Conservation (phyloP, 1,140 invertebrate species). For the Rhagoletis zephyria region DNA sequence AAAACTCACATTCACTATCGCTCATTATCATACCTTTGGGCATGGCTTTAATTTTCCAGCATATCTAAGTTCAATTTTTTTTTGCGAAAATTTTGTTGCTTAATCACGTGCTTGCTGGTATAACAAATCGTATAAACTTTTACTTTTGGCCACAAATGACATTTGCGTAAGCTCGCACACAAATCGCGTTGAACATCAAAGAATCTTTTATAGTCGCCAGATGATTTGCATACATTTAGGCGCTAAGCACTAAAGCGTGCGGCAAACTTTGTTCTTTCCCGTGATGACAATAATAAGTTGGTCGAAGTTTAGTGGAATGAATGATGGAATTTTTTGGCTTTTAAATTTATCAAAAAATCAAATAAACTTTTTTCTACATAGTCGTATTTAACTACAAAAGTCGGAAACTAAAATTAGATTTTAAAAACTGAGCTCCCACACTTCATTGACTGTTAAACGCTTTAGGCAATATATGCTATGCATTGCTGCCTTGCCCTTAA, state of each 20-base stretch:
- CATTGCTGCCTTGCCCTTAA: too few species aligned
- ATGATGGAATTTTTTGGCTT: too few species aligned
- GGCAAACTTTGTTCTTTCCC: neutral
- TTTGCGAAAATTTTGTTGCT: neutral
- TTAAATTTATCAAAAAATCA: too few species aligned
- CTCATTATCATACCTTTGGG: conserved; percentile 23
- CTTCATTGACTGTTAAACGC: too few species aligned
- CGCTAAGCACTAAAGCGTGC: neutral
- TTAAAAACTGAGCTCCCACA: too few species aligned
- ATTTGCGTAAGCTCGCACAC: neutral
- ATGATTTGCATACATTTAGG: conserved; percentile 15
- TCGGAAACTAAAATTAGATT: too few species aligned
- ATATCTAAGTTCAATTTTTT: neutral
- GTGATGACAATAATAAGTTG: neutral
- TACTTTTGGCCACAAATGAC: conserved; percentile 19
- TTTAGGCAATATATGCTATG: too few species aligned
- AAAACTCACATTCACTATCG: neutral
- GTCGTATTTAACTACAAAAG: too few species aligned
- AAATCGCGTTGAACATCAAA: neutral
- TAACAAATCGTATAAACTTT: conserved; percentile 19
- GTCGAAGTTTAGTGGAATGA: too few species aligned
- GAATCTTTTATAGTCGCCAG: neutral
- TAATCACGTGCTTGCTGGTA: conserved; percentile 22
- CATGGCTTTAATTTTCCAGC: neutral
- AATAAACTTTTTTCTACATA: too few species aligned